Base-by-base conservation (phyloP, 1,140 invertebrate genomes). In the Panonychus citri region DNA sequence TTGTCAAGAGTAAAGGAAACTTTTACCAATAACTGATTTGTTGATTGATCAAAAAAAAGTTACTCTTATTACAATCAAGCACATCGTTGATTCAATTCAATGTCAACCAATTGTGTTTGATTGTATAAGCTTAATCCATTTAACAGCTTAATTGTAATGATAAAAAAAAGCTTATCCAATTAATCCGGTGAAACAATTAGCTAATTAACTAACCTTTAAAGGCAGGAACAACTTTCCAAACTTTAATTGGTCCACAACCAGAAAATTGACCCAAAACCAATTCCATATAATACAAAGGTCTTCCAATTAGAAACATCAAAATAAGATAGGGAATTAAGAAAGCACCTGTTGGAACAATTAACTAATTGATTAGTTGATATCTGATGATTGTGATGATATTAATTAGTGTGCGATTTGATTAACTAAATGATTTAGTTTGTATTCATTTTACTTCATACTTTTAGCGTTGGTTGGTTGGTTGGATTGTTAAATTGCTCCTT, bases 281-380 rank as follows among this genome's bases (percentile, higher is more conserved):
- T 56, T 76, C 73, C 62, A 75, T 62, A 60, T 71, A 72, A 62
- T 75, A 76, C 59, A 72, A 65, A 0, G 73, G 73, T 56, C 72
- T 70, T 19, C 75, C 75, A 55, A 77, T 70, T 34, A 77, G 64
- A 15, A 76, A 66, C 59, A 78, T 70, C 27, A 79, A 73, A 15
- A 76, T 63, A 25, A 76, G 57, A 62, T 77, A 77, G 4, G 75
- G 75, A 37, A 76, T 71, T 37, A 74, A 60, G 62, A 77, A 77
- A 21, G 75, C 74, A 26, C 75, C 74, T 34, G 30, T 34, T 34
- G 30, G 4, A 34, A 34, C 12, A 34, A 34, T 34, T 12, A 34
- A 34, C 30, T n/a, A n/a, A n/a, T n/a, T n/a, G n/a, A n/a, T n/a
- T n/a, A n/a, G n/a, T n/a, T n/a, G n/a, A n/a, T n/a, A n/a, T n/a